A percentile compares a stretch with the other conserved stretches of the same genome.
These are phyloP conservation scores for Stegana nigrithorax DNA, from an alignment of 2,888 invertebrate genomes.

Conservation along the genomic window DNA sequence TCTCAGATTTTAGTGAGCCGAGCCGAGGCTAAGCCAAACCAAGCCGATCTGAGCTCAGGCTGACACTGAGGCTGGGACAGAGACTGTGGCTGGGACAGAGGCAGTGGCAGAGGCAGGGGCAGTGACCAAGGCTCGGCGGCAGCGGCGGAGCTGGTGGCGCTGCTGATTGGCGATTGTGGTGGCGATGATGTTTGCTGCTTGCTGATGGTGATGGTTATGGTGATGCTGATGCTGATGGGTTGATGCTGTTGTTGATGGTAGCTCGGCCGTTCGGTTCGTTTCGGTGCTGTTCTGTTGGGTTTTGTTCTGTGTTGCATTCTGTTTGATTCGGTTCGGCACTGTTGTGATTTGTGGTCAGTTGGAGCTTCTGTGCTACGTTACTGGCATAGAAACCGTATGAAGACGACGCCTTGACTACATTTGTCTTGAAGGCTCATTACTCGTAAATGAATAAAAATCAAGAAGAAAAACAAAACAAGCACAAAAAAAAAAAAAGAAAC, in stretches of 20 bases:
- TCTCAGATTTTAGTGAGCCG: neutral
- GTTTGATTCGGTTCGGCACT: too few species aligned
- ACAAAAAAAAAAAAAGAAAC: neutral
- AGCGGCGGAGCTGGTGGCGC: neutral
- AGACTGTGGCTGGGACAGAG: too few species aligned
- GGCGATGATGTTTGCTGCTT: neutral
- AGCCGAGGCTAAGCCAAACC: neutral
- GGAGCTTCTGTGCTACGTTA: slow-evolving; percentile 7
- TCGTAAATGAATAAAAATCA: neutral
- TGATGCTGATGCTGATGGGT: too few species aligned
- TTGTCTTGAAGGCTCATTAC: slow-evolving; percentile 4
- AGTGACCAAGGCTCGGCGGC: too few species aligned
- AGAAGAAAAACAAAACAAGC: neutral
- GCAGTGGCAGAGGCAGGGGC: too few species aligned
- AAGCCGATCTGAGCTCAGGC: neutral
- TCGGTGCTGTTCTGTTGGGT: too few species aligned
- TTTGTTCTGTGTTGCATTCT: neutral
- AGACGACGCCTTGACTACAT: neutral
- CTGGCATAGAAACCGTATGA: neutral
- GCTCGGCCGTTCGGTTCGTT: too few species aligned
- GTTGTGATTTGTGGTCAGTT: slow-evolving; percentile 3
- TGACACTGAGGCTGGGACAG: too few species aligned
- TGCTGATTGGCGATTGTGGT: neutral
- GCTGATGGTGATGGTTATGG: neutral
- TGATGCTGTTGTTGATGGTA: neutral